phyloP scores from a whole-genome alignment of 2,888 invertebrate genomes.

The Ophioninae sp. region DNA sequence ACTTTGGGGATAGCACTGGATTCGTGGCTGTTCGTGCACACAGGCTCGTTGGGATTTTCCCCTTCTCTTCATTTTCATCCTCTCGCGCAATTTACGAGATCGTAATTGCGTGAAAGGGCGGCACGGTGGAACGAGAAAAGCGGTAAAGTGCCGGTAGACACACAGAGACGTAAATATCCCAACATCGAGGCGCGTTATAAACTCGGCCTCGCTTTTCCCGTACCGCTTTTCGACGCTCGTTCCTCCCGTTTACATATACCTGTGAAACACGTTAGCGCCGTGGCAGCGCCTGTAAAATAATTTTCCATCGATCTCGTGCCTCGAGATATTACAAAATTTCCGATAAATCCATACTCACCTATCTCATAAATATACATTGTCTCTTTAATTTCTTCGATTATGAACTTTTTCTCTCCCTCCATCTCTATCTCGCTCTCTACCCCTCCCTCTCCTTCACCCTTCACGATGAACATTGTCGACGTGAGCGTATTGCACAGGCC shows the following conservation, averaged over 20 bases:
- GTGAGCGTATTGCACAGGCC: no score
- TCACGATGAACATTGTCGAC: no score
- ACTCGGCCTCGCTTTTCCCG: conserved; percentile 32
- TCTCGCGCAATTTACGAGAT: conserved; percentile 70
- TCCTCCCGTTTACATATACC: background rate
- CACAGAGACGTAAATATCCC: conserved; percentile 62
- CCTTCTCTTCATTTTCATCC: conserved; percentile 41
- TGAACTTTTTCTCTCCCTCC: background rate
- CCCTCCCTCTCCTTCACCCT: no score
- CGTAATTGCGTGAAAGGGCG: conserved; percentile 74
- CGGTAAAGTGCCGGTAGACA: conserved; percentile 62
- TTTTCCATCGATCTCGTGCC: conserved; percentile 64
- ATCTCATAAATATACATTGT: conserved; percentile 1
- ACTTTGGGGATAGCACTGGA: background rate
- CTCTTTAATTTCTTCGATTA: background rate
- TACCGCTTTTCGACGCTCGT: conserved; percentile 38
- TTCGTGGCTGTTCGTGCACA: conserved; percentile 11
- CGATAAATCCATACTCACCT: conserved; percentile 41
- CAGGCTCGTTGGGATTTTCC: conserved; percentile 36
- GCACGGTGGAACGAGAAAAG: conserved; percentile 54
- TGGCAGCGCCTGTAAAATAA: conserved; percentile 53
- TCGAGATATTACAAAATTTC: conserved; percentile 10
- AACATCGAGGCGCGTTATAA: conserved; percentile 54
- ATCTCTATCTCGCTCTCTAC: background rate
- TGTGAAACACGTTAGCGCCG: conserved; percentile 15